These are phyloP conservation scores for Todiramphus chloris DNA, from an alignment of 2,113 vertebrate genomes.

Conservation along the genomic window DNA sequence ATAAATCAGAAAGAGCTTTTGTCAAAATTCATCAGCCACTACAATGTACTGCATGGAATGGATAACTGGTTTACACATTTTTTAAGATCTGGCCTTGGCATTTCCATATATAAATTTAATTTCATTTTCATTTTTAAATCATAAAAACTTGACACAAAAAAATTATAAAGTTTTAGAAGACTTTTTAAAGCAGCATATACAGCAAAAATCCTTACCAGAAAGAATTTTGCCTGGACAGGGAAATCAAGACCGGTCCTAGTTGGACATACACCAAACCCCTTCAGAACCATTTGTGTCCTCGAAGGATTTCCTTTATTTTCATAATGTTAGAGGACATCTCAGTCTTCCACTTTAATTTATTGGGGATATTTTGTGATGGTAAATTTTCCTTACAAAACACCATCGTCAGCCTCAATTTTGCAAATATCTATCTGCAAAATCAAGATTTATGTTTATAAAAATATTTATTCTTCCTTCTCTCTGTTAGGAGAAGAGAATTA, in stretches of 20 bases:
- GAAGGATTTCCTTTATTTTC: not conserved
- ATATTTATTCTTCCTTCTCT: constrained; percentile 1
- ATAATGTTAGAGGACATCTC: not conserved
- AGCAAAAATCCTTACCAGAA: not conserved
- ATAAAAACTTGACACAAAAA: not conserved
- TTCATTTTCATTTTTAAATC: not conserved
- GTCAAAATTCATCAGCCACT: not conserved
- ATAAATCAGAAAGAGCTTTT: not conserved
- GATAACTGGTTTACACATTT: not conserved
- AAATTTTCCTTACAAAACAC: not conserved
- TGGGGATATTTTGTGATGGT: not conserved
- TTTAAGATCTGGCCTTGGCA: not conserved
- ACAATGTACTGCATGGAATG: not conserved
- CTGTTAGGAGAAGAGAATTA: constrained; percentile 15
- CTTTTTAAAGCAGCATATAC: not conserved
- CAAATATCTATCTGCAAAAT: not conserved
- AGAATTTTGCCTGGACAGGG: not conserved
- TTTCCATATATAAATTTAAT: not conserved
- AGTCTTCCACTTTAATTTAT: not conserved
- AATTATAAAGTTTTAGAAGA: not conserved
- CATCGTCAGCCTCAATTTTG: not conserved
- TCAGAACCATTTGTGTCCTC: not conserved
- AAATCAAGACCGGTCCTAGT: not conserved
- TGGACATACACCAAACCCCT: not conserved
- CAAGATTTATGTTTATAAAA: not conserved